phyloP scores from a whole-genome alignment of 2,888 invertebrate species.

The Polydrusus tereticollis region DNA sequence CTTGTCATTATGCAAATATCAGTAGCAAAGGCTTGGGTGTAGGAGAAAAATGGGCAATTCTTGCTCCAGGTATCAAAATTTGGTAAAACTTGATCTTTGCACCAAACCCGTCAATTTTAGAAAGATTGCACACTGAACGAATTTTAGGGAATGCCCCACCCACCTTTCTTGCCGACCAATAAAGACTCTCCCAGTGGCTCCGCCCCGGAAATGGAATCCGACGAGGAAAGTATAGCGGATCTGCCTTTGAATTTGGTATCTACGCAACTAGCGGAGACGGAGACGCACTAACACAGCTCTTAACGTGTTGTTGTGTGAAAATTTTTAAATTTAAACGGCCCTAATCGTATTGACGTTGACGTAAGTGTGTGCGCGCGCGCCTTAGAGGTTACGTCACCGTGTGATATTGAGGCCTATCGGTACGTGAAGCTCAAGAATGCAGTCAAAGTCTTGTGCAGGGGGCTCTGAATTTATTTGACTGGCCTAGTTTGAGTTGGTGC shows the following conservation, averaged over 20 bases:
- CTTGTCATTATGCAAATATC: no score
- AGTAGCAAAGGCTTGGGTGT: no score
- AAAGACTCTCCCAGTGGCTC: constrained; percentile 61
- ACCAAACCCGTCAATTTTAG: no score
- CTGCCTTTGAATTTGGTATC: constrained; percentile 80
- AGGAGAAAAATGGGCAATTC: no score
- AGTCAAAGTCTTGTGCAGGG: not conserved
- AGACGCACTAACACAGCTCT: constrained; percentile 59
- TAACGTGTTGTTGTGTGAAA: not conserved
- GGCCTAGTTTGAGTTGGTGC: no score
- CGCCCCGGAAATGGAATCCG: constrained; percentile 62
- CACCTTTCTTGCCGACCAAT: constrained; percentile 62
- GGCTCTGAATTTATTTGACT: no score
- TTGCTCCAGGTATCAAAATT: no score
- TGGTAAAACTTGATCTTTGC: no score
- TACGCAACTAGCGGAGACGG: constrained; percentile 76
- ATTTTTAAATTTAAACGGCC: constrained; percentile 23
- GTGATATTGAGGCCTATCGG: not conserved
- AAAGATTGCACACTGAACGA: no score
- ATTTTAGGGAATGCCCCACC: constrained; percentile 64
- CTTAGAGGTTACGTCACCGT: not conserved
- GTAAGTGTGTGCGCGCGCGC: not conserved
- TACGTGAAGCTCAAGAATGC: not conserved
- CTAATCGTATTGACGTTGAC: constrained; percentile 17
- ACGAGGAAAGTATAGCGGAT: constrained; percentile 71